Evolutionary conservation across 2,797 vertebrate genomes (phyloP).

Genomic region (Lophius americanus): DNA sequence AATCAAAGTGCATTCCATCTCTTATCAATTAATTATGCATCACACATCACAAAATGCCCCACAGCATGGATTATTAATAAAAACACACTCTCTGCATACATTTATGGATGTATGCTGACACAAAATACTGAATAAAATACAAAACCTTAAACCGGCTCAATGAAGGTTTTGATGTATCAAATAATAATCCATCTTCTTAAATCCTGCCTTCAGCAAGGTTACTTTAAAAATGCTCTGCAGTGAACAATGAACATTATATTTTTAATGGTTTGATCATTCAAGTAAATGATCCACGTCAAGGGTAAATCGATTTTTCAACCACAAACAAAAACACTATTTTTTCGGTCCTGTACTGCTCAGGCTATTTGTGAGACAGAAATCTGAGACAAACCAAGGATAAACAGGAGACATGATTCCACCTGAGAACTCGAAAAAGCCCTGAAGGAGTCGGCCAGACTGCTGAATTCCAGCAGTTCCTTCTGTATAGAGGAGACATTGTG

Average conservation of each 20-base stretch:
- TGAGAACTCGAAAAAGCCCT: too few species aligned
- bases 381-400: not conserved
- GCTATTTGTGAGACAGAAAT: not conserved
- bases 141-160: not conserved
- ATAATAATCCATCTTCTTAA: not conserved
- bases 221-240: not conserved
- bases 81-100: slow-evolving; percentile 34
- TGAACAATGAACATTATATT: too few species aligned
- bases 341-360: not conserved
- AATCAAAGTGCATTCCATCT: slow-evolving; percentile 69
- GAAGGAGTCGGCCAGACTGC: not conserved
- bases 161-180: slow-evolving; percentile 1
- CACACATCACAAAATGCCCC: slow-evolving; percentile 55
- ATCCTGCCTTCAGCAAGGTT: not conserved
- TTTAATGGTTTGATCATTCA: too few species aligned
- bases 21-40: slow-evolving; percentile 72
- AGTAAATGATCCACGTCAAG: not conserved
- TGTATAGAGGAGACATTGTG: not conserved
- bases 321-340: not conserved
- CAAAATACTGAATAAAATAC: slow-evolving; percentile 3
- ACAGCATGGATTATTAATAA: slow-evolving; percentile 64
- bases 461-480: slow-evolving; percentile 1
- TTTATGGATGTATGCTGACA: slow-evolving; percentile 21
- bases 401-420: too few species aligned
- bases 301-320: not conserved